Percentiles rank a stretch among this genome's conserved stretches.
These are phyloP conservation scores for Heptranchias perlo DNA, from an alignment of 2,113 vertebrate species.

Conservation along the genomic window DNA sequence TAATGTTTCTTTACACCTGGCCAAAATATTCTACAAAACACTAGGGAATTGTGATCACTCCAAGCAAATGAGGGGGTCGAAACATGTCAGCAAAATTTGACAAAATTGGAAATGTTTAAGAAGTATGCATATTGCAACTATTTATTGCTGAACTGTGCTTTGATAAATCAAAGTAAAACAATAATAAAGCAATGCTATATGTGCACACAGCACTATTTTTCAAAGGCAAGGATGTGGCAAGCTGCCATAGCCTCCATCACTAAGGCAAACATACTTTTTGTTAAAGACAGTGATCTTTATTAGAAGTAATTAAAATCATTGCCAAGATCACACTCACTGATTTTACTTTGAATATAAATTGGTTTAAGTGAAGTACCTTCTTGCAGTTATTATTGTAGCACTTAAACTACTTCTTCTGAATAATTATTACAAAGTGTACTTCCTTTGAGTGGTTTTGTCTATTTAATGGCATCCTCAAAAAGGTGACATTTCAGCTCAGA, in stretches of 20 bases:
- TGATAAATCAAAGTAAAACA: constrained; percentile 18
- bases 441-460: not conserved
- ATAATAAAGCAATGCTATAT: not conserved
- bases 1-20: not conserved
- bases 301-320: constrained; percentile 22
- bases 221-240: constrained; percentile 15
- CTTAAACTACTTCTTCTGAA: not conserved
- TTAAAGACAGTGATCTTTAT: constrained; percentile 30
- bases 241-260: not conserved
- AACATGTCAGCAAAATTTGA: not conserved
- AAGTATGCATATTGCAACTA: not conserved
- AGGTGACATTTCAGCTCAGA: not conserved
- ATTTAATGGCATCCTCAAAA: not conserved
- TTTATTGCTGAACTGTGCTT: constrained; percentile 12
- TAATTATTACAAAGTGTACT: not conserved
- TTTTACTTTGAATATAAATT: constrained; percentile 33
- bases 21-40: not conserved
- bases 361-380: constrained; percentile 6
- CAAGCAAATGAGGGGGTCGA: not conserved
- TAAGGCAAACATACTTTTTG: not conserved
- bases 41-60: not conserved
- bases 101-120: not conserved
- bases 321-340: constrained; percentile 12
- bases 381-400: constrained; percentile 14
- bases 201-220: not conserved